Base-by-base conservation (phyloP, 1,140 invertebrate species). In the Hypothenemus hampei region DNA sequence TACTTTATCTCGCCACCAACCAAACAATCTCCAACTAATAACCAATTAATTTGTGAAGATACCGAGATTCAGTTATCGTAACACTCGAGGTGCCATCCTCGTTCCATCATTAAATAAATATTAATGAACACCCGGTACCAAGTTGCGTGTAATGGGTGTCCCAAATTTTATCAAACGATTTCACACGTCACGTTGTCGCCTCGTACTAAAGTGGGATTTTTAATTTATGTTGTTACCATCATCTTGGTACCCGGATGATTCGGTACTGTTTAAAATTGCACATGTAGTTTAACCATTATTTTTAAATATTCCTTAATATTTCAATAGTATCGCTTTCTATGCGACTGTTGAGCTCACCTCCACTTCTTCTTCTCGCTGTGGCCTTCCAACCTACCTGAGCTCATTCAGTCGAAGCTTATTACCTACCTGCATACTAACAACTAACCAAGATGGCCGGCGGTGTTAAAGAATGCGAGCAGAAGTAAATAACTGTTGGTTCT, bases 401-500 rank as follows among this genome's bases (percentile, higher is more conserved):
- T 40, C 2, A 47, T 55, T 45, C 22, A 55, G 57, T n/a, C n/a
- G n/a, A n/a, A n/a, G n/a, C n/a, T n/a, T n/a, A 45, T 47, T 57
- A 52, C 54, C 52, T 61, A 61, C 59, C 59, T 61, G 59, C 59
- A 61, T 61, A 57, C 59, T 51, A 54, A 57, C 55, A 52, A 50
- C n/a, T n/a, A n/a, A n/a, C 54, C 54, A 61, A 61, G 59, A 61
- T 61, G 59, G 59, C 59, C 59, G 59, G 54, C 36, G n/a, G n/a
- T n/a, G 54, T 52, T 58, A 46, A 61, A 61, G 59, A 61, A 61
- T 61, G 59, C 59, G 59, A 57, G 54, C 59, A 61, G 48, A 49
- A 61, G 49, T 57, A 61, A 61, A 61, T 61, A 57, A 61, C 59
- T 57, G 59, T 61, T 61, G 57, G 55, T n/a, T n/a, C n/a, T n/a